Evolutionary conservation across 2,888 invertebrate genomes (phyloP).

Genomic region (Noctua comes): DNA sequence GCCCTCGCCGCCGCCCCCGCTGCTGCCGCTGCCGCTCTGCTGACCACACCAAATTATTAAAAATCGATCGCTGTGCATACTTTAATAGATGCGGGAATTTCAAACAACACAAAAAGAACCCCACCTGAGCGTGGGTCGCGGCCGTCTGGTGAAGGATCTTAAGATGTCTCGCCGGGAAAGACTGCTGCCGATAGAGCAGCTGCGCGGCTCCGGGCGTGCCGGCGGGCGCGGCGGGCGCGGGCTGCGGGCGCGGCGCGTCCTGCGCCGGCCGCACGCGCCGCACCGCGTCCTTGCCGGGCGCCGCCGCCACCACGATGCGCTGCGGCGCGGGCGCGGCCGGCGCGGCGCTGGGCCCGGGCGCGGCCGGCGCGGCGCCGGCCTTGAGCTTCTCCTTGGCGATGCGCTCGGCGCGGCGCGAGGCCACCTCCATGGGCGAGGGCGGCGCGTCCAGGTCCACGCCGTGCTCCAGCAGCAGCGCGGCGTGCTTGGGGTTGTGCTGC

Average conservation of each 20-base stretch:
- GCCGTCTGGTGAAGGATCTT: conserved; percentile 86
- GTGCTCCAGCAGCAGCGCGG: conserved; percentile 95
- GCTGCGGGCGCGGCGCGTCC: conserved; percentile 64
- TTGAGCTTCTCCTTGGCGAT: conserved; percentile 95
- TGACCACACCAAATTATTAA: not conserved
- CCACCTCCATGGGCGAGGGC: conserved; percentile 95
- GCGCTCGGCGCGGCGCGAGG: conserved; percentile 95
- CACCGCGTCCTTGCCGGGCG: conserved; percentile 67
- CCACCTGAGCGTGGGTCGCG: conserved; percentile 74
- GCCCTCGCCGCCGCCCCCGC: conserved; percentile 84
- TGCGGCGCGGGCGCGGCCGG: conserved; percentile 68
- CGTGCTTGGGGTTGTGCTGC: conserved; percentile 95
- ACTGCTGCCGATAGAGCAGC: conserved; percentile 92
- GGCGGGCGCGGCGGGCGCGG: conserved; percentile 73
- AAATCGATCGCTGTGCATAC: not conserved
- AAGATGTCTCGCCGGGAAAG: conserved; percentile 85
- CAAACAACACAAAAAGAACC: not conserved
- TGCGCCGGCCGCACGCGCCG: conserved; percentile 66
- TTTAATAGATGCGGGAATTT: not conserved
- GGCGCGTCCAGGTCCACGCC: conserved; percentile 97
- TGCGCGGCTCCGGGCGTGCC: conserved; percentile 85
- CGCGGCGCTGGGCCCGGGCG: conserved; percentile 72
- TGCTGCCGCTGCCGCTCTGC: conserved; percentile 29
- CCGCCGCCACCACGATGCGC: conserved; percentile 73
- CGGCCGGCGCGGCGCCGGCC: conserved; percentile 71